Evolutionary conservation across 2,888 invertebrate genomes (phyloP), one percentile per base, ranked within the genome.

Genomic region (Frankliniella intonsa): DNA sequence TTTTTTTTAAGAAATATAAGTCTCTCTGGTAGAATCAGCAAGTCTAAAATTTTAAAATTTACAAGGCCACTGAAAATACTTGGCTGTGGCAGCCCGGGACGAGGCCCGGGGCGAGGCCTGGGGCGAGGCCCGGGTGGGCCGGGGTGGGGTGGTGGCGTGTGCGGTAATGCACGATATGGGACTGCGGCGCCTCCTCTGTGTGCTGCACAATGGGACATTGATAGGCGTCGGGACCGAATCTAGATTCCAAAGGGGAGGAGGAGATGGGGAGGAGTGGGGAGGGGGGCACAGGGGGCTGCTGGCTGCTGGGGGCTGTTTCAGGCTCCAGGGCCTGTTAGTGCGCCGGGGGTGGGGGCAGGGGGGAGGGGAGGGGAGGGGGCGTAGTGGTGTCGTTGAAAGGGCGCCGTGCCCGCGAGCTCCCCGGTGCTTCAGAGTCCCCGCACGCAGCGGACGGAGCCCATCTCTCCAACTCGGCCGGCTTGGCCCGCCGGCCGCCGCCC

Each of bases 301-400:
- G 69, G 55, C 62, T 10, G 62, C 62, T 0, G 62, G 38, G 38
- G 62, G 62, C 62, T 62, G 62, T 62, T 62, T 62, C 62, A 62
- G 62, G 7, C 62, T 38, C 38, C 38, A 38, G 62, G 62, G 62
- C 69, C 69, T 76, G 25, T 76, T 76, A 76, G 69, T 76, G 69
- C n/a, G 11, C 62, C 62, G 17, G 62, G 62, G 62, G 62, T 8
- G 38, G 38, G 38, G 55, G 55, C 55, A 8, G 55, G 55, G 55
- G 55, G 5, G 38, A 8, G 55, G 2, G 62, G 62, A 8, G 55
- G 55, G 55, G 5, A 5, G 55, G 55, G 2, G 62, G 62, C 62
- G 69, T 12, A 76, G 69, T 22, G 69, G 69, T 76, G 69, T 76
- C 69, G 69, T 76, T 76, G 69, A 76, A 76, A 76, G 69, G n/a